These are phyloP conservation scores for Pelodiscus sinensis DNA, from an alignment of 2,113 vertebrate genomes.

Conservation along the genomic window DNA sequence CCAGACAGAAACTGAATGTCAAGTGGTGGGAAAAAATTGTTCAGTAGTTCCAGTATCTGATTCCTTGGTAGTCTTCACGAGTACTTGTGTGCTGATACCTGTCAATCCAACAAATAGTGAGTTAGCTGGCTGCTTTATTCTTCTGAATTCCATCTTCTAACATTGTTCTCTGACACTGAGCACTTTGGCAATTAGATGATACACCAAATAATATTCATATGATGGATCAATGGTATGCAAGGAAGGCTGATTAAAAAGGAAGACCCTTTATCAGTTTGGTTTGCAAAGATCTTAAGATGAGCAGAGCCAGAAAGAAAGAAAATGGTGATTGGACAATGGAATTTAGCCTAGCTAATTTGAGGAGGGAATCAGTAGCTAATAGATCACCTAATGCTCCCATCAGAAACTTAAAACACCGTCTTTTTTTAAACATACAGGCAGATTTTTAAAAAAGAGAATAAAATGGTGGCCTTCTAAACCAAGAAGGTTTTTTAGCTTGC, in stretches of 20 bases:
- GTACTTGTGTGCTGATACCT: fast-evolving
- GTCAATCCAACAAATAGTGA: fast-evolving
- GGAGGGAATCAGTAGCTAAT: not conserved
- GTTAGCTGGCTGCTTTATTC: not conserved
- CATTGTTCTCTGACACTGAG: fast-evolving
- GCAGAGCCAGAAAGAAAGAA: not conserved
- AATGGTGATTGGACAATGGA: not conserved
- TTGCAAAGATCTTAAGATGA: not conserved
- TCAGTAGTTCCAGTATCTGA: not conserved
- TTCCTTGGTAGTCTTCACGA: not conserved
- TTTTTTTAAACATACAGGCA: not conserved
- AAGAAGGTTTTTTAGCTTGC: not conserved
- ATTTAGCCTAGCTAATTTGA: not conserved
- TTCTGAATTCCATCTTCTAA: not conserved
- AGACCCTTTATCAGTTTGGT: not conserved
- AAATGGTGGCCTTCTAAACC: not conserved
- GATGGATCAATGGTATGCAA: not conserved
- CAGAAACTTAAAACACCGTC: not conserved
- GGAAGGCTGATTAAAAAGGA: not conserved
- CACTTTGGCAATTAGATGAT: not conserved
- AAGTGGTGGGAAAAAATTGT: not conserved
- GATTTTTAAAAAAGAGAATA: not conserved
- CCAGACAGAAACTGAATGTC: fast-evolving
- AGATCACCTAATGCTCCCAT: not conserved
- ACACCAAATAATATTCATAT: not conserved